Conservation (phyloP, 1,140 invertebrate species). For the Bactericera cockerelli region DNA sequence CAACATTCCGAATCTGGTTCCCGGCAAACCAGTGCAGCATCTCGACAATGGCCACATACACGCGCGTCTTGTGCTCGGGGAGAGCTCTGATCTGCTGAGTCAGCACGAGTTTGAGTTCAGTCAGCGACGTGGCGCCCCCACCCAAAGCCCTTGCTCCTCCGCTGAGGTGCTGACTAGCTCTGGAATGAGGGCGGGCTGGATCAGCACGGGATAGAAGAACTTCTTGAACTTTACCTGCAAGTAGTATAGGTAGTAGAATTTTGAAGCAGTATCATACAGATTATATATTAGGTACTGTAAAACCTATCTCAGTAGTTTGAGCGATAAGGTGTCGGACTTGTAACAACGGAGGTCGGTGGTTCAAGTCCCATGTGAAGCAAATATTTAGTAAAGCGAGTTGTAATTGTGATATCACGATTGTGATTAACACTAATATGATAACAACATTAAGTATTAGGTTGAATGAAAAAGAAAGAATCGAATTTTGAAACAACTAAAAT, state of each 20-base stretch:
- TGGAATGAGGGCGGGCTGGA: slow-evolving; percentile 53
- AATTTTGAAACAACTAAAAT: no score
- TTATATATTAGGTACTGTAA: not conserved
- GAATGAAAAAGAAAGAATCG: no score
- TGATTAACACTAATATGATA: no score
- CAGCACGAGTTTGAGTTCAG: slow-evolving; percentile 40
- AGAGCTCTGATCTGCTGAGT: slow-evolving; percentile 13
- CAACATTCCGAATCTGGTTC: slow-evolving; percentile 76
- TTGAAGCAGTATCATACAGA: not conserved
- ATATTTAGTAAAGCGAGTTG: no score
- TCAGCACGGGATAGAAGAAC: slow-evolving; percentile 60
- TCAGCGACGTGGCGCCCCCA: slow-evolving; percentile 70
- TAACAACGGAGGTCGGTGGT: no score
- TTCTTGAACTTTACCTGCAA: slow-evolving; percentile 83
- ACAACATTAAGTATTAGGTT: no score
- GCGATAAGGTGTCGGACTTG: not conserved
- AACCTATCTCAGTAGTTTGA: not conserved
- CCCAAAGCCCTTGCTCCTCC: slow-evolving; percentile 38
- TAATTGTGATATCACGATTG: no score
- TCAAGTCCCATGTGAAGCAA: no score
- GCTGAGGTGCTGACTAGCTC: slow-evolving; percentile 48
- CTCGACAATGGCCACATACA: slow-evolving; percentile 54
- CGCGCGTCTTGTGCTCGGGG: slow-evolving; percentile 43
- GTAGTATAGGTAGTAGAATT: slow-evolving; percentile 46
- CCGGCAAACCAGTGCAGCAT: slow-evolving; percentile 93